Conservation (phyloP, 2,113 vertebrate genomes). For the Rattus rattus region DNA sequence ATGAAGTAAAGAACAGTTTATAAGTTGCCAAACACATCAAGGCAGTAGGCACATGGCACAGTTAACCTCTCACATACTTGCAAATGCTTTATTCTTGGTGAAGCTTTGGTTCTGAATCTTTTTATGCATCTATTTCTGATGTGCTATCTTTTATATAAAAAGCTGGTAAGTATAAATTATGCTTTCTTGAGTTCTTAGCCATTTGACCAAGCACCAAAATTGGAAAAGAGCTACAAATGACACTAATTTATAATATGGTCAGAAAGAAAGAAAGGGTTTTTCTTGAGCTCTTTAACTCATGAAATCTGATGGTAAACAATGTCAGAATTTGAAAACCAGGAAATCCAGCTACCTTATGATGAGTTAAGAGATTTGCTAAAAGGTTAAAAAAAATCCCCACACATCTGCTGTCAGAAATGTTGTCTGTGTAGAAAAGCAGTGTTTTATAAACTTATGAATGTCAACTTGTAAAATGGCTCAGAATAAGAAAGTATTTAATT, state of each 20-base stretch:
- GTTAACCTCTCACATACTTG: accelerated
- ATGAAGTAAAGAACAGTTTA: background rate
- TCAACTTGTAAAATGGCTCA: background rate
- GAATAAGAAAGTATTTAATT: background rate
- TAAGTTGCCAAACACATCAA: background rate
- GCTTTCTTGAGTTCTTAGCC: background rate
- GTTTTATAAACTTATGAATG: background rate
- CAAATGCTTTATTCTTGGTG: background rate
- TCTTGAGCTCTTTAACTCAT: background rate
- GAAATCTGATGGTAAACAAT: background rate
- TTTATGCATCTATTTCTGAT: background rate
- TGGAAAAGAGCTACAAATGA: accelerated
- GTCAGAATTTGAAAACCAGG: background rate
- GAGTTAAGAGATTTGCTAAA: background rate
- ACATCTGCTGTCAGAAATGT: background rate
- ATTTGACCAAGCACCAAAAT: background rate
- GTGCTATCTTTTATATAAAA: background rate
- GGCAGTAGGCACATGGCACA: background rate
- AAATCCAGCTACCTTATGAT: background rate
- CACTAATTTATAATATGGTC: background rate
- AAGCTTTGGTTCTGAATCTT: background rate
- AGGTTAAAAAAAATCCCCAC: background rate
- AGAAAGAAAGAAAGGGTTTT: background rate
- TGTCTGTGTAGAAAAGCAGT: background rate
- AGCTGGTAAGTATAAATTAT: accelerated